These are phyloP conservation scores for Cephus pygmeus DNA, from an alignment of 2,888 invertebrate species.

Conservation along the genomic window DNA sequence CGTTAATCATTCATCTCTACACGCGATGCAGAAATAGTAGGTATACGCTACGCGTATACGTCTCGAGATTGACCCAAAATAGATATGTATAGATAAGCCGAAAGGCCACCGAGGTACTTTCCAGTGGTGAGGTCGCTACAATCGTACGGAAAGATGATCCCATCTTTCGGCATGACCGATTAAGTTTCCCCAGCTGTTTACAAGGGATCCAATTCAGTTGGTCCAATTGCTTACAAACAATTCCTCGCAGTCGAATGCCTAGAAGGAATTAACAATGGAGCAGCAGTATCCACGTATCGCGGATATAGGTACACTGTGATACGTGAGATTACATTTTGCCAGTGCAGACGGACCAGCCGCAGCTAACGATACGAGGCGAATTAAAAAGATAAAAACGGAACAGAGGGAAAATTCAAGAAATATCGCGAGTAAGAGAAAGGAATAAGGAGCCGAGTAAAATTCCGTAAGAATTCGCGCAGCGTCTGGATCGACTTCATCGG, in stretches of 20 bases:
- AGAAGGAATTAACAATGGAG: background rate
- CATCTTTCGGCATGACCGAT: background rate
- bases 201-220: background rate
- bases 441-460: background rate
- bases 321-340: background rate
- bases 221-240: background rate
- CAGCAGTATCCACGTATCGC: background rate
- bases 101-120: background rate
- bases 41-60: no score
- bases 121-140: background rate
- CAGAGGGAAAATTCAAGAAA: background rate
- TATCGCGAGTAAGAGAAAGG: background rate
- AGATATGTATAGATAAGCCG: background rate
- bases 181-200: background rate
- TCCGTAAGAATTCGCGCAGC: background rate
- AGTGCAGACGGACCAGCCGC: background rate
- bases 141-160: background rate
- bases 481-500: slow-evolving; percentile 45
- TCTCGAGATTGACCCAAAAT: background rate
- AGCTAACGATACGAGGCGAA: no score
- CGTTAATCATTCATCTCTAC: background rate
- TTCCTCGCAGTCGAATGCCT: no score
- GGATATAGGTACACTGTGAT: background rate
- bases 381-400: background rate
- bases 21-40: background rate